phyloP scores from a whole-genome alignment of 2,113 vertebrate species.

The Sterrhoptilus dennistouni region DNA sequence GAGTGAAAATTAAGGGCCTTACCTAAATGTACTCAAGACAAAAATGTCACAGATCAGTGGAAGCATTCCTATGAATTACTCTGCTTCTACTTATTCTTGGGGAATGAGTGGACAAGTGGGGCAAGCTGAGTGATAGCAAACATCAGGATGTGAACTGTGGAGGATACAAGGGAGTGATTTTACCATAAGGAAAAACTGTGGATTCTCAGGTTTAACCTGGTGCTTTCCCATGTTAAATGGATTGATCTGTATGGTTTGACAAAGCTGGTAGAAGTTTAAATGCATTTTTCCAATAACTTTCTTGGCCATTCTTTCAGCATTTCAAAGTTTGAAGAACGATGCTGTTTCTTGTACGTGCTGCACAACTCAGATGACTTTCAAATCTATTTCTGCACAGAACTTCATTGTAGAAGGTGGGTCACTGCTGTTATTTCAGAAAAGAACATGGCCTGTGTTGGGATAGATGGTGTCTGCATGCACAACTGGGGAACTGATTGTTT shows the following conservation, averaged over 20 bases:
- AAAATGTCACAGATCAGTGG: background rate
- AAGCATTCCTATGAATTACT: background rate
- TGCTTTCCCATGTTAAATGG: background rate
- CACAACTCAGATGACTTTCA: slow-evolving; percentile 98
- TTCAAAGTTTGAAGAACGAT: slow-evolving; percentile 97
- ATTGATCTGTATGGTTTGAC: background rate
- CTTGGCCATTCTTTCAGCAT: slow-evolving; percentile 81
- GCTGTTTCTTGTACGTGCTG: slow-evolving; percentile 94
- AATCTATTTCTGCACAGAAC: slow-evolving; percentile 98
- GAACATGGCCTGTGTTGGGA: background rate
- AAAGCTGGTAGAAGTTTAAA: background rate
- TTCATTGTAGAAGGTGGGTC: slow-evolving; percentile 92
- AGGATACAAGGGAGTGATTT: background rate
- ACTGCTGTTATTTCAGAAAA: background rate
- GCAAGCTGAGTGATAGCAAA: background rate
- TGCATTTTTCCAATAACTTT: background rate
- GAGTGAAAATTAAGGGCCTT: background rate
- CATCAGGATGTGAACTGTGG: background rate
- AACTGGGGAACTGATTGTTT: background rate
- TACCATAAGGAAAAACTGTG: background rate
- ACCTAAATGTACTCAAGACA: background rate
- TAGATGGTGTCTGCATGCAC: background rate
- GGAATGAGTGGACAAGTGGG: background rate
- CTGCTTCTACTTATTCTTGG: background rate
- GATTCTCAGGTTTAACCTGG: background rate